A percentile compares a stretch with the other conserved stretches of the same genome.
phyloP scores from a whole-genome alignment of 1,140 invertebrate species.

The Sarcophaga peregrina region DNA sequence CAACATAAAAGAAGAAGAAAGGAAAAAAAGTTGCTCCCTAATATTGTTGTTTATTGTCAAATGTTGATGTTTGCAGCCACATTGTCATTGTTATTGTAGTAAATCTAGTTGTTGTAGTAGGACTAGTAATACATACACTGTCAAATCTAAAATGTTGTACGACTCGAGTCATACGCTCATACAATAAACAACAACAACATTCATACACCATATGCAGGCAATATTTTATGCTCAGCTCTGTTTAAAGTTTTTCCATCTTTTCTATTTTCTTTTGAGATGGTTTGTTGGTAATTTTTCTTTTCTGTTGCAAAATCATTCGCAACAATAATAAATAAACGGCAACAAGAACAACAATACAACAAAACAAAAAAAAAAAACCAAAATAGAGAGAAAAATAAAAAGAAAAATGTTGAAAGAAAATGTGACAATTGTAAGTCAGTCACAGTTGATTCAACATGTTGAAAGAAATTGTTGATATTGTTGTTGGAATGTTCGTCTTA shows the following conservation, averaged over 20 bases:
- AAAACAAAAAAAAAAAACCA: background rate
- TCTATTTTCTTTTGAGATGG: background rate
- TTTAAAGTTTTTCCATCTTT: background rate
- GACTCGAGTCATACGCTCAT: background rate
- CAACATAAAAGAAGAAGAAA: background rate
- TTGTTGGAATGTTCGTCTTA: background rate
- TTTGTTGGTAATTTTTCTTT: slow-evolving; percentile 3
- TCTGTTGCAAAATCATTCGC: background rate
- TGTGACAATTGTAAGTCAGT: slow-evolving; percentile 22
- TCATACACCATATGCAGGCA: too few species aligned
- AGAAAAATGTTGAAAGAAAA: too few species aligned
- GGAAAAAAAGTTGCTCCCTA: slow-evolving; percentile 1
- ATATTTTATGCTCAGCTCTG: slow-evolving; percentile 6
- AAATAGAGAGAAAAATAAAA: too few species aligned
- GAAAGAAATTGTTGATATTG: background rate
- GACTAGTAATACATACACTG: background rate
- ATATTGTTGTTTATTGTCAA: slow-evolving; percentile 25
- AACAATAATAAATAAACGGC: background rate
- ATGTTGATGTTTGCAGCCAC: background rate
- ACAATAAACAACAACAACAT: background rate
- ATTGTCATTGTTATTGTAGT: background rate
- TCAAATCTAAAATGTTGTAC: too few species aligned
- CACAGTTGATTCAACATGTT: slow-evolving; percentile 24
- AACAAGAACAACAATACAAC: background rate
- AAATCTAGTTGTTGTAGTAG: background rate